Conservation (phyloP, 2,888 invertebrate species). For the Scrobipalpa costella region DNA sequence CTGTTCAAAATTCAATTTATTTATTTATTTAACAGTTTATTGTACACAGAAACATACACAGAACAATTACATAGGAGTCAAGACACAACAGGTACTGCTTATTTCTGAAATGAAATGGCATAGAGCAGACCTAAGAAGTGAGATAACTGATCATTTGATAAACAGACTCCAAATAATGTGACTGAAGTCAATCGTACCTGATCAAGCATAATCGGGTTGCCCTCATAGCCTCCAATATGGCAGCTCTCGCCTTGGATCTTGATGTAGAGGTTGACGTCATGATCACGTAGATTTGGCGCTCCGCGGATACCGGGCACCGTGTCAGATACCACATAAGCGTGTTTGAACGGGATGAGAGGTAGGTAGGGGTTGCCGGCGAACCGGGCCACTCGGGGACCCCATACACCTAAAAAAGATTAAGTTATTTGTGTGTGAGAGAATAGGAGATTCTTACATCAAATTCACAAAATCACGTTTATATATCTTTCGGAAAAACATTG, state of each 20-base stretch:
- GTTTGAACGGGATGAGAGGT: slow-evolving; percentile 92
- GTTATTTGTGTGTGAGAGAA: neutral
- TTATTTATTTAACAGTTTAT: too few relatives aligned
- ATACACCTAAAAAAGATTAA: slow-evolving; percentile 79
- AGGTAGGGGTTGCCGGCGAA: slow-evolving; percentile 84
- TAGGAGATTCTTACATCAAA: neutral
- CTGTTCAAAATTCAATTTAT: too few relatives aligned
- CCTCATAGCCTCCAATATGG: slow-evolving; percentile 93
- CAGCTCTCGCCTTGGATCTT: slow-evolving; percentile 92
- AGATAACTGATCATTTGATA: neutral
- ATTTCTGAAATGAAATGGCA: too few relatives aligned
- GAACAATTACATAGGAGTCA: too few relatives aligned
- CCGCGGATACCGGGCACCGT: slow-evolving; percentile 87
- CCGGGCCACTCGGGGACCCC: slow-evolving; percentile 88
- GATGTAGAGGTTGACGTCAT: slow-evolving; percentile 91
- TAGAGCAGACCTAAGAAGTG: neutral
- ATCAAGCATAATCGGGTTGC: slow-evolving; percentile 90
- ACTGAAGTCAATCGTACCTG: too few relatives aligned
- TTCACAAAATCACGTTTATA: too few relatives aligned
- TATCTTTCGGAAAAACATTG: too few relatives aligned
- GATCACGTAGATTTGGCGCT: slow-evolving; percentile 92
- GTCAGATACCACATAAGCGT: slow-evolving; percentile 93
- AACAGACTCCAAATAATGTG: too few relatives aligned
- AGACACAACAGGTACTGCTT: too few relatives aligned
- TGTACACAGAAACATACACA: too few relatives aligned